Percentiles rank a stretch among this genome's conserved stretches.
These are phyloP conservation scores for Caracal caracal DNA, from an alignment of 2,113 vertebrate species.

Conservation along the genomic window DNA sequence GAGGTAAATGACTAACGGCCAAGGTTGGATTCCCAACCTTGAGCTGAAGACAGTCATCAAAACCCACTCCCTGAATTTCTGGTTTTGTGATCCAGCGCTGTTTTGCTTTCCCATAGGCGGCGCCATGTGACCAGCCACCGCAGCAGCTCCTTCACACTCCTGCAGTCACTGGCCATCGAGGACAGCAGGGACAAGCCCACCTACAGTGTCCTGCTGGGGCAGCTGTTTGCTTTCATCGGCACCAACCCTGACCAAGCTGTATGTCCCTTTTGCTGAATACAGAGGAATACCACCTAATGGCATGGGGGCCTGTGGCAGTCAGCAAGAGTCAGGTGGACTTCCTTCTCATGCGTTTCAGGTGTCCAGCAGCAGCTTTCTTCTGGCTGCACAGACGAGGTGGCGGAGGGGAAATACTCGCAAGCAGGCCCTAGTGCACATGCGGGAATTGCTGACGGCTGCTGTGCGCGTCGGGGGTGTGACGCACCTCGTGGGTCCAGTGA, in stretches of 20 bases:
- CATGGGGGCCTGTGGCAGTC: no score
- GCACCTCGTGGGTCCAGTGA: conserved; percentile 96
- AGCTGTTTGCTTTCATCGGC: conserved; percentile 98
- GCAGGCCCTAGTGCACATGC: conserved; percentile 97
- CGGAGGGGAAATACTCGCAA: conserved; percentile 94
- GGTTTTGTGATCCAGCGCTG: neutral
- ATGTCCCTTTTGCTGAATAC: conserved; percentile 46
- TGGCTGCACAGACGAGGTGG: conserved; percentile 97
- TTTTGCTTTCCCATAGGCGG: conserved; percentile 82
- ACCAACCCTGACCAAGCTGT: conserved; percentile 98
- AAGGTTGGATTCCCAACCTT: neutral
- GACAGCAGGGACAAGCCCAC: conserved; percentile 96
- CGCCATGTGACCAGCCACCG: conserved; percentile 95
- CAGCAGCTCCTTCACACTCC: conserved; percentile 97
- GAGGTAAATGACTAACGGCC: conserved; percentile 86
- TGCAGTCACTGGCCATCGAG: conserved; percentile 95
- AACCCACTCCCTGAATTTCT: neutral
- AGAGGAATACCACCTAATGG: no score
- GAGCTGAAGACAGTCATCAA: neutral
- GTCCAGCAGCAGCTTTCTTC: conserved; percentile 97
- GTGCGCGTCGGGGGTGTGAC: conserved; percentile 97
- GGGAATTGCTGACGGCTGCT: conserved; percentile 95
- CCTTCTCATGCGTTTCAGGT: conserved; percentile 86
- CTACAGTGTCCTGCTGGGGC: conserved; percentile 96
- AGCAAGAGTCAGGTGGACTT: neutral